Conservation (phyloP, 2,113 vertebrate genomes). For the Epinephelus fuscoguttatus region DNA sequence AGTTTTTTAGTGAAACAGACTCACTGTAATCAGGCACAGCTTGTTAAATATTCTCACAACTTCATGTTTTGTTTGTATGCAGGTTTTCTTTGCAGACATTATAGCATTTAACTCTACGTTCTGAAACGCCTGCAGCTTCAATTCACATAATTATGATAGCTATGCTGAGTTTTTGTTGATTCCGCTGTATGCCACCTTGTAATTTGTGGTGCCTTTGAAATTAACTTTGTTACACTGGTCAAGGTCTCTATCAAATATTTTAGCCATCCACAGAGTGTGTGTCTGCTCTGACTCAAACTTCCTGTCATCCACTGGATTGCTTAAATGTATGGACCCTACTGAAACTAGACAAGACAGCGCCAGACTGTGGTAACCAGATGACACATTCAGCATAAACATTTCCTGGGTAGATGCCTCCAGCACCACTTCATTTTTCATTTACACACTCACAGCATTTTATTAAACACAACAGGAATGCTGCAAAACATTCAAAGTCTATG, state of each 20-base stretch:
- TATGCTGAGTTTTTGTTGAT: background rate
- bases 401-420: background rate
- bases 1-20: background rate
- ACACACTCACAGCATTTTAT: background rate
- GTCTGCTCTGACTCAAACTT: background rate
- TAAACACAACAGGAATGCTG: background rate
- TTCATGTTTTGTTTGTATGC: background rate
- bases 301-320: background rate
- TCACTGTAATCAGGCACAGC: background rate
- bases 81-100: background rate
- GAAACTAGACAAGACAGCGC: background rate
- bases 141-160: background rate
- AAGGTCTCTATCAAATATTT: background rate
- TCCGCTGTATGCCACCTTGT: background rate
- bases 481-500: background rate
- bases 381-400: background rate
- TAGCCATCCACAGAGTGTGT: background rate
- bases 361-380: background rate
- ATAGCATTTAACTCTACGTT: background rate
- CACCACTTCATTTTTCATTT: background rate
- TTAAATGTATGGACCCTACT: background rate
- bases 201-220: background rate
- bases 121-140: background rate
- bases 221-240: background rate
- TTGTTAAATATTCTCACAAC: background rate